Base-by-base conservation (phyloP, 2,113 vertebrate species). In the Thermophis baileyi region DNA sequence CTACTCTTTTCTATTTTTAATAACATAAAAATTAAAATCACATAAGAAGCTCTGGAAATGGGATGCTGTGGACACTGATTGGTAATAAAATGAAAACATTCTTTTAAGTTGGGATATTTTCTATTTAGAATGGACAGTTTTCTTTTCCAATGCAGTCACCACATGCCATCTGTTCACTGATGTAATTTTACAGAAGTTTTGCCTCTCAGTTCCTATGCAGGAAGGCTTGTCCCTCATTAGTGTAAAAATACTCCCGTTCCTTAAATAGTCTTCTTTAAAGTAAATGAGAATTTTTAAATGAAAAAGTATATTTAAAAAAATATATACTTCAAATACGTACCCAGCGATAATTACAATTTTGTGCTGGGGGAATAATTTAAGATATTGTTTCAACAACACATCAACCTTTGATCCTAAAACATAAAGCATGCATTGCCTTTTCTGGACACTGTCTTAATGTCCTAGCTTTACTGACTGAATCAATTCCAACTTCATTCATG, bases 51-150 rank as follows among this genome's bases (percentile, higher is more conserved):
- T 93, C 90, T 90, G 74, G 95, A 97, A 97, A 96, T 97, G 94
- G 92, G 96, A 96, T 96, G 95, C 93, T 96, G 94, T 96, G 97
- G 97, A 97, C 94, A 96, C 96, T 94, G 95, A 92, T 3, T 2
- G 96, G 96, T 93, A 98, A 97, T 97, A 96, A 97, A 97, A 97
- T 95, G 96, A 96, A 95, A 4, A 24, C 95, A 96, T 97, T 97
- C 90, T 91, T 97, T 96, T 96, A 93, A 95, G 95, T 97, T 96
- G 96, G 96, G 96, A 97, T 94, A 97, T 96, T 97, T 98, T 97
- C 97, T 95, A 94, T 97, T 95, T 95, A 96, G 95, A 97, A 97
- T 96, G 95, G 96, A 96, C 94, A 96, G 90, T 93, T 96, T 95
- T 97, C 49, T 50, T 92, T 95, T 96, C 94, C 95, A 96, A 92